Evolutionary conservation across 2,888 invertebrate genomes (phyloP).

Genomic region (Napeogenes sylphis): DNA sequence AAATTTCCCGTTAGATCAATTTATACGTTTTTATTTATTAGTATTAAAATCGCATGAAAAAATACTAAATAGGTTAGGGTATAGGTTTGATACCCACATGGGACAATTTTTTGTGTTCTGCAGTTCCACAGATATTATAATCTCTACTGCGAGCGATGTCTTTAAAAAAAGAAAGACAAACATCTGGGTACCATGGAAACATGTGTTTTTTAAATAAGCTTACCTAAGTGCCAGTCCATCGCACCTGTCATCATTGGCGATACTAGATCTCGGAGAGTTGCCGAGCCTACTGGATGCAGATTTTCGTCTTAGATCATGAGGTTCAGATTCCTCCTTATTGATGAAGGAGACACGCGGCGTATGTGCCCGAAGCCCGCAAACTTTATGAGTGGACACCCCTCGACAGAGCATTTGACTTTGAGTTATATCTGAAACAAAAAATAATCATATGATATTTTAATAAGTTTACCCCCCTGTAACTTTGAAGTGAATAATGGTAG

Average conservation of each 20-base stretch:
- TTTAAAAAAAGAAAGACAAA: too few relatives aligned
- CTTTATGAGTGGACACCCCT: conserved; percentile 64
- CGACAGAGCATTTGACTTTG: conserved; percentile 70
- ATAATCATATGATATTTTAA: neutral
- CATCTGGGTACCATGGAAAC: too few relatives aligned
- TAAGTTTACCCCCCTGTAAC: too few relatives aligned
- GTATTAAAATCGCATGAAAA: too few relatives aligned
- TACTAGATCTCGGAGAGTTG: conserved; percentile 67
- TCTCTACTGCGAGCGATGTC: too few relatives aligned
- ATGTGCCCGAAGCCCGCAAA: conserved; percentile 63
- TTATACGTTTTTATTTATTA: too few relatives aligned
- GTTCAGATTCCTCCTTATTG: conserved; percentile 59
- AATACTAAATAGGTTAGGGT: too few relatives aligned
- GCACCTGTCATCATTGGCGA: conserved; percentile 65
- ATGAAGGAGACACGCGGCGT: conserved; percentile 70
- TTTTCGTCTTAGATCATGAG: conserved; percentile 60
- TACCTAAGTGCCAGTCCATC: conserved; percentile 82
- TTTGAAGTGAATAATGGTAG: too few relatives aligned
- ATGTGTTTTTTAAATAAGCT: conserved; percentile 22
- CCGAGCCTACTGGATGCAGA: conserved; percentile 70
- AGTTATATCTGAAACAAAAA: conserved; percentile 38
- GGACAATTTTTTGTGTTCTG: too few relatives aligned
- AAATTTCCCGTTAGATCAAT: too few relatives aligned
- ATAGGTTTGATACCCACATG: too few relatives aligned
- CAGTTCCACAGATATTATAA: too few relatives aligned